Evolutionary conservation across 1,140 invertebrate species (phyloP).

Genomic region (Homarus americanus): DNA sequence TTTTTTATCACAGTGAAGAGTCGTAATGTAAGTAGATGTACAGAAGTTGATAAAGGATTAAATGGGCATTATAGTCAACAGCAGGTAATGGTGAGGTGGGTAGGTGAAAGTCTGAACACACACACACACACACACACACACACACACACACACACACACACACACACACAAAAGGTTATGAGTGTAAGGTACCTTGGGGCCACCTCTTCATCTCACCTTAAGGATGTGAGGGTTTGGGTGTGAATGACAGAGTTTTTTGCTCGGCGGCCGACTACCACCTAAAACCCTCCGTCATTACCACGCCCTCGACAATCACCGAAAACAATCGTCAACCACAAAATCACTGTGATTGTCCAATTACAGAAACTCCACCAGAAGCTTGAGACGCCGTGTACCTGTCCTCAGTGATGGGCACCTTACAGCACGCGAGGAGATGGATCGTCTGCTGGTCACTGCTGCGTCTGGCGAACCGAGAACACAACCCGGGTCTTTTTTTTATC

Average conservation of each 20-base stretch:
- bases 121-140: too few species aligned
- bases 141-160: too few species aligned
- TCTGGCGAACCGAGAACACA: too few species aligned
- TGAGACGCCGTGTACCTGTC: slow-evolving; percentile 32
- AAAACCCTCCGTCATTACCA: slow-evolving; percentile 54
- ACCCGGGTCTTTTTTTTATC: neutral
- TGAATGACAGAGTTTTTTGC: neutral
- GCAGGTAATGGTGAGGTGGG: neutral
- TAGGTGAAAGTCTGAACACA: too few species aligned
- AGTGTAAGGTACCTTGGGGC: neutral
- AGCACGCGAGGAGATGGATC: slow-evolving; percentile 43
- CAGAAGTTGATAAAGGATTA: slow-evolving; percentile 48
- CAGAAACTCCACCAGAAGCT: slow-evolving; percentile 46
- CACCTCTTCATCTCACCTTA: neutral
- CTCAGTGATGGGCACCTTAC: slow-evolving; percentile 28
- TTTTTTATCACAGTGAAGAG: slow-evolving; percentile 33
- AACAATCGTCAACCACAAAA: slow-evolving; percentile 60
- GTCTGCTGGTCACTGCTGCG: neutral
- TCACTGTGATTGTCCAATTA: slow-evolving; percentile 70
- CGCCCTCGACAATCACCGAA: slow-evolving; percentile 57
- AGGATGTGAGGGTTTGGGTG: neutral
- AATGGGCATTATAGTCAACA: slow-evolving; percentile 17
- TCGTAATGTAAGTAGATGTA: slow-evolving; percentile 53
- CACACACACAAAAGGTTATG: neutral
- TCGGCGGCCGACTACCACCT: neutral